Base-by-base conservation (phyloP, 2,888 invertebrate species). In the Watsonalla binaria region DNA sequence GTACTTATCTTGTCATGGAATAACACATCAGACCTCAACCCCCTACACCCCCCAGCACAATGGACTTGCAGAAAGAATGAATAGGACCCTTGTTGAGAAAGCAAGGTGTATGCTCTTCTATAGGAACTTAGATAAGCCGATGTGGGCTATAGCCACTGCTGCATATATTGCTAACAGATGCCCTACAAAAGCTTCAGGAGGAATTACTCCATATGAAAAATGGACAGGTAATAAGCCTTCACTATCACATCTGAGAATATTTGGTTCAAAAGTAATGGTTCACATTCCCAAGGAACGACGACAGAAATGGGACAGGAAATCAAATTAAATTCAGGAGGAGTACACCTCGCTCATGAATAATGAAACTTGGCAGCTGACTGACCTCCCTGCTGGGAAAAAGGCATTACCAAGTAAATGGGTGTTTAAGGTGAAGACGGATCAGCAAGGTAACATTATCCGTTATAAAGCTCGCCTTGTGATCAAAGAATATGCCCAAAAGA, bases 211-310 rank as follows among this genome's bases (percentile, higher is more conserved):
- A 6, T 57, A 47, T 50, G 78, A 80, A 58, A 11, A 68, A 5
- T 82, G 81, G 79, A 59, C 64, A 51, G 64, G 68, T 9, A 58
- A 59, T 5, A 74, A 71, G 57, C 72, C 70, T 4, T 54, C 76
- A 49, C 7, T 84, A 6, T 54, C 57, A 6, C 56, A 66, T 51
- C 45, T 66, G 6, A 66, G 63, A 54, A 65, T 74, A 46, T 86
- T 87, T 73, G 85, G 82, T 8, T 58, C 51, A 6, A 45, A 55
- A n/a, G 65, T 51, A 6, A 69, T 69, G 66, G 61, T 62, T 0
- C 57, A 60, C 48, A 42, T 65, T 5, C 59, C 66, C 5, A 62
- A 61, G 47, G 54, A 59, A 56, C 58, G 55, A 24, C 33, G 24
- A 4, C 24, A 24, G 24, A 24, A 24, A 24, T 24, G 24, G 24